Evolutionary conservation across 2,888 invertebrate species (phyloP).

Genomic region (Andrena fulva): DNA sequence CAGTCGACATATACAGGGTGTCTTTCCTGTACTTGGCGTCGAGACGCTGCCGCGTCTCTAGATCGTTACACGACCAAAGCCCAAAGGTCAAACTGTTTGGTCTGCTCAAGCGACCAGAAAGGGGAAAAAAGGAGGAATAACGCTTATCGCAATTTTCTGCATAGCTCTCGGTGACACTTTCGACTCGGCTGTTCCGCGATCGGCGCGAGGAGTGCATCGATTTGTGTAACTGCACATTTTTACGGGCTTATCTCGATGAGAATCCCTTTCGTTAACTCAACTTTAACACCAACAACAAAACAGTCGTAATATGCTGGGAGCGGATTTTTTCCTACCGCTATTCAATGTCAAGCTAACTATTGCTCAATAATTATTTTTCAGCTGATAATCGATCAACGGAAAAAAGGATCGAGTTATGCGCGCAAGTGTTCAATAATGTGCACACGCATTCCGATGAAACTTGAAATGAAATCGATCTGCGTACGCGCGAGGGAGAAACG

Average conservation of each 20-base stretch:
- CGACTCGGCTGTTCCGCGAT: neutral
- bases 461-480: constrained; percentile 34
- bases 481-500: neutral
- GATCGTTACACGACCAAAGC: constrained; percentile 19
- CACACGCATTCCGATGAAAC: neutral
- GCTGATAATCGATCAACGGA: constrained; percentile 10
- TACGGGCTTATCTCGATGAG: constrained; percentile 25
- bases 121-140: neutral
- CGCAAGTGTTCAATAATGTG: neutral
- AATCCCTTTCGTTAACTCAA: constrained; percentile 20
- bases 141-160: constrained; percentile 48
- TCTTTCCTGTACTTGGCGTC: no score
- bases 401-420: constrained; percentile 6
- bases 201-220: neutral
- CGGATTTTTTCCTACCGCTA: constrained; percentile 37
- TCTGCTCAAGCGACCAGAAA: constrained; percentile 29
- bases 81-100: constrained; percentile 36
- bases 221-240: constrained; percentile 16
- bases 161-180: constrained; percentile 29
- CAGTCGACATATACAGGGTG: no score
- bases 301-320: neutral
- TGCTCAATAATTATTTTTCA: constrained; percentile 48
- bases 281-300: constrained; percentile 5
- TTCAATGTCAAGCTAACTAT: constrained; percentile 19
- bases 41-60: no score